These are phyloP conservation scores for Eudemis profundana DNA, from an alignment of 2,888 invertebrate species.

Conservation along the genomic window DNA sequence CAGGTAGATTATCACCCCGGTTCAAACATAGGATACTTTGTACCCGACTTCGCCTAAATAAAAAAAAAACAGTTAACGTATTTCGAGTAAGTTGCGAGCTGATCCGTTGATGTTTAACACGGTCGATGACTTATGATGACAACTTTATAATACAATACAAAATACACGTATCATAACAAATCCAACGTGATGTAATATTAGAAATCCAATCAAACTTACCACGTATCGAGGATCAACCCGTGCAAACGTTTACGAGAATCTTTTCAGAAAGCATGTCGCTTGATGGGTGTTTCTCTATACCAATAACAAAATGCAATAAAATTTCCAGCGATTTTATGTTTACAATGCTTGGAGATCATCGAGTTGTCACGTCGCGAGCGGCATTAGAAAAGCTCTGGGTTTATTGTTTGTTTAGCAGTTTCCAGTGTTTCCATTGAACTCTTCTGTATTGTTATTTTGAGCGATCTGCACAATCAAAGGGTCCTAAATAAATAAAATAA, in stretches of 20 bases:
- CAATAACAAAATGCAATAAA: conserved; percentile 2
- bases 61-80: no score
- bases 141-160: background rate
- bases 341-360: background rate
- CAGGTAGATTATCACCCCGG: no score
- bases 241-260: background rate
- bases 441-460: no score
- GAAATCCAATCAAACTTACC: conserved; percentile 11
- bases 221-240: background rate
- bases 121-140: background rate
- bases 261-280: background rate
- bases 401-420: background rate
- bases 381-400: no score
- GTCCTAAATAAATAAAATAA: no score
- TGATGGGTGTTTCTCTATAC: background rate
- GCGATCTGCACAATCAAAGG: no score
- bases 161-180: background rate
- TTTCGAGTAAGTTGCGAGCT: no score
- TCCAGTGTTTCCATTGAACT: no score
- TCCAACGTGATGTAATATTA: conserved; percentile 1
- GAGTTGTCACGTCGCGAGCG: no score
- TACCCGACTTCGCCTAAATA: no score
- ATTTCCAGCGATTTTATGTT: background rate
- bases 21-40: no score
- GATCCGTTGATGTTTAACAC: background rate